Base-by-base conservation (phyloP, 2,888 invertebrate genomes). In the Polymixis flavicincta region DNA sequence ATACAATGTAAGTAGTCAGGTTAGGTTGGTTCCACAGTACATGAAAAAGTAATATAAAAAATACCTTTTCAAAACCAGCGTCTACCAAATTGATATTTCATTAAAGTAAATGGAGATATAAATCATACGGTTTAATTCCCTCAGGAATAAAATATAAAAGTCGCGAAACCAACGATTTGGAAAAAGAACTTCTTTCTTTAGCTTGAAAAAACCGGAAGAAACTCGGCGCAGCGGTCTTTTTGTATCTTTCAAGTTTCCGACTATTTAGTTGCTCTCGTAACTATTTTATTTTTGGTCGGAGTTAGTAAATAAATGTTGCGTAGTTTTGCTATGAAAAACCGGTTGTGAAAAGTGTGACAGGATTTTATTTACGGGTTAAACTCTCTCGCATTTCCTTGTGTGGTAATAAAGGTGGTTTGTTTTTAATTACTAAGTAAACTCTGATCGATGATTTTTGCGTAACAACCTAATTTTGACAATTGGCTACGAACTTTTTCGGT, bases 131-230 rank as follows among this genome's bases (percentile, higher is more conserved):
- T 73, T 79, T 72, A 85, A 76, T 83, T 73, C 76, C 42, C 60
- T 48, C 32, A 6, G 25, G 70, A 82, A 82, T 82, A 80, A 85
- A 86, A 86, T 67, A 71, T 80, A 70, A 84, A 80, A 77, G 77
- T 78, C 70, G 71, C 55, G 54, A 66, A 74, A 76, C 84, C 78
- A 82, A 84, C 84, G 78, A 78, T 77, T 84, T 73, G 87, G 78
- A 83, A 86, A 86, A 87, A 82, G 71, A 74, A 68, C 66, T 80
- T 83, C 72, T 84, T 88, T 85, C 80, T 81, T 86, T 69, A 48
- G 66, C 54, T 64, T 77, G 82, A 84, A 80, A 85, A 82, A 88
- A 70, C 74, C 74, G 81, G 78, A 80, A 78, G 81, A 65, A 83
- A 88, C 74, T 83, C 69, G 71, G 67, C 77, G 75, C 63, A 74